phyloP scores from a whole-genome alignment of 2,888 invertebrate species.

The Eurytoma californica region DNA sequence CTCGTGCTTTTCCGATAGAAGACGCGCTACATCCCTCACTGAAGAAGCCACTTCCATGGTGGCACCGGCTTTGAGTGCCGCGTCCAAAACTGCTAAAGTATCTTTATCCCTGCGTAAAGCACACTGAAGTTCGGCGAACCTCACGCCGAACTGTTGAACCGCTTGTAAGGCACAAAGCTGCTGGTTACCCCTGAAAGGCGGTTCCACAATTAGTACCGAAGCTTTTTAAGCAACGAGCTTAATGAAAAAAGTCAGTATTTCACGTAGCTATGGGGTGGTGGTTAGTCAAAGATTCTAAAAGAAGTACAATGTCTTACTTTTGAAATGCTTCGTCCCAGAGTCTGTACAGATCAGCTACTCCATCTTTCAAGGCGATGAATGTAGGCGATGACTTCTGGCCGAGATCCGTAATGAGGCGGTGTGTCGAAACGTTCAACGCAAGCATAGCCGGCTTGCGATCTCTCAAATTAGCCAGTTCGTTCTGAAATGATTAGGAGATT shows the following conservation, averaged over 20 bases:
- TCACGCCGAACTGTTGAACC: slow-evolving; percentile 85
- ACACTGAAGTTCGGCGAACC: slow-evolving; percentile 85
- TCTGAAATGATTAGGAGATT: slow-evolving; percentile 76
- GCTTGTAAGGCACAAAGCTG: slow-evolving; percentile 84
- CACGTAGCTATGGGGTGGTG: too few relatives aligned
- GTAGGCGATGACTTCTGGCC: slow-evolving; percentile 75
- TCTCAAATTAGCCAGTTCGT: slow-evolving; percentile 79
- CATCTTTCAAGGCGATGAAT: slow-evolving; percentile 79
- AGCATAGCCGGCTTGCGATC: slow-evolving; percentile 78
- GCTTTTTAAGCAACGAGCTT: background rate
- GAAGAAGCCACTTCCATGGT: slow-evolving; percentile 77
- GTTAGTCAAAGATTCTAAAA: background rate
- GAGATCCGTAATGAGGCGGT: slow-evolving; percentile 77
- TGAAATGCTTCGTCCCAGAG: slow-evolving; percentile 84
- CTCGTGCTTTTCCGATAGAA: slow-evolving; percentile 77
- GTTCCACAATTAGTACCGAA: background rate
- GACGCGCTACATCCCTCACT: slow-evolving; percentile 78
- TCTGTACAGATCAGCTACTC: slow-evolving; percentile 81
- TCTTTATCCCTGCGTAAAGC: slow-evolving; percentile 85
- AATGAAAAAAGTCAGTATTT: background rate
- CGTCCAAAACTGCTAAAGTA: slow-evolving; percentile 77
- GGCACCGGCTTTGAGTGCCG: slow-evolving; percentile 75
- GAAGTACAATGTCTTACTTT: slow-evolving; percentile 76
- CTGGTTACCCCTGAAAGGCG: slow-evolving; percentile 80
- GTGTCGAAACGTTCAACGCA: slow-evolving; percentile 79